These are phyloP conservation scores for Drosophila meridiana DNA, from an alignment of 2,888 invertebrate genomes.

Conservation along the genomic window DNA sequence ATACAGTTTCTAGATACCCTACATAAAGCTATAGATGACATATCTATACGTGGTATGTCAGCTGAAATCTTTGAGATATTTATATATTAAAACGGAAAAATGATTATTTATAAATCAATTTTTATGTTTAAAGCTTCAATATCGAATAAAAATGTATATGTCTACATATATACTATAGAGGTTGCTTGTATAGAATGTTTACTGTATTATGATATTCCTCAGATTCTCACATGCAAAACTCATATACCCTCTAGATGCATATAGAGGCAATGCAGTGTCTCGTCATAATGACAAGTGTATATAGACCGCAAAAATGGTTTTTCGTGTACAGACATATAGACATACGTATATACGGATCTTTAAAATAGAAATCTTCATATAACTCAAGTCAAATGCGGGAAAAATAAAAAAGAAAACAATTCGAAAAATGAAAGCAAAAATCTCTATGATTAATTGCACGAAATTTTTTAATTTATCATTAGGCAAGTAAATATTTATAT, in stretches of 20 bases:
- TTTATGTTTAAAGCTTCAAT: not conserved
- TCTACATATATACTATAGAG: not conserved
- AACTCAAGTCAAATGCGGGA: not conserved
- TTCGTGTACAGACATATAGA: slow-evolving; percentile 7
- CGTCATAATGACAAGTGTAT: slow-evolving; percentile 29
- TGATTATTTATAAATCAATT: no score
- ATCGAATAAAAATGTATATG: not conserved
- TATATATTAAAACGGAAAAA: not conserved
- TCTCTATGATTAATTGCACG: slow-evolving; percentile 54
- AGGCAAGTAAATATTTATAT: slow-evolving; percentile 41
- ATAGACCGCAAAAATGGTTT: slow-evolving; percentile 16
- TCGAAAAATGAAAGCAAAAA: slow-evolving; percentile 55
- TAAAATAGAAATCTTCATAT: slow-evolving; percentile 21
- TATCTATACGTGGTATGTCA: not conserved
- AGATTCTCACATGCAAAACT: not conserved
- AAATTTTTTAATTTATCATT: slow-evolving; percentile 62
- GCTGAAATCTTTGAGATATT: not conserved
- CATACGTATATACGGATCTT: not conserved
- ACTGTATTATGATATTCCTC: not conserved
- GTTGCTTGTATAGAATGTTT: no score
- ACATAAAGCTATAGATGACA: not conserved
- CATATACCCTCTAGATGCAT: not conserved
- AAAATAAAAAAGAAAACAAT: slow-evolving; percentile 16
- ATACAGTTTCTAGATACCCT: not conserved
- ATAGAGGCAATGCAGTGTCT: slow-evolving; percentile 18